Percentiles rank a stretch among this genome's conserved stretches.
Conservation (phyloP, 2,797 vertebrate species). For the Vireo griseus region DNA sequence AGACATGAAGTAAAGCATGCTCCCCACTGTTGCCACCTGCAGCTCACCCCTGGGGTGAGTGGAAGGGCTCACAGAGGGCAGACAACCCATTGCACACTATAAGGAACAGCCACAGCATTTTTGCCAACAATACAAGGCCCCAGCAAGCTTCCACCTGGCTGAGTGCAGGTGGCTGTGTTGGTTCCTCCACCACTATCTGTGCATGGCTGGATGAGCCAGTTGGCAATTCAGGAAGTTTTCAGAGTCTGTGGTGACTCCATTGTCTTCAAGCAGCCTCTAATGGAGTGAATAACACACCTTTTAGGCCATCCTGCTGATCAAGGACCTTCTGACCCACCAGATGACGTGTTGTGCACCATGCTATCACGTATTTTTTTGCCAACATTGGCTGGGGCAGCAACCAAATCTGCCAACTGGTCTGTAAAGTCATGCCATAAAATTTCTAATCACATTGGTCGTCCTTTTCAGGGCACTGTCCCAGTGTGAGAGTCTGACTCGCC, state of each 20-base stretch:
- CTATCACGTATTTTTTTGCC: background rate
- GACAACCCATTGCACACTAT: background rate
- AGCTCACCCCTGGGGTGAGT: background rate
- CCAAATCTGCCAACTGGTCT: background rate
- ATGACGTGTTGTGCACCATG: background rate
- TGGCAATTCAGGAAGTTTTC: background rate
- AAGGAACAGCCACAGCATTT: background rate
- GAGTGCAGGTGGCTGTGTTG: background rate
- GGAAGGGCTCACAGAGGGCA: background rate
- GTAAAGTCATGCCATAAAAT: background rate
- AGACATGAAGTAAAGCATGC: rapidly evolving
- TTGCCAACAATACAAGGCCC: background rate
- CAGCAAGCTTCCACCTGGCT: background rate
- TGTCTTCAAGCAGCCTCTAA: background rate
- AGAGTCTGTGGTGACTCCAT: rapidly evolving
- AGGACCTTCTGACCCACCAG: background rate
- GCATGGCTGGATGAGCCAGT: background rate
- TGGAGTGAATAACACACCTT: background rate
- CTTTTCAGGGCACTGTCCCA: background rate
- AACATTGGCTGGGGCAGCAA: rapidly evolving
- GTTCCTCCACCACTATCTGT: background rate
- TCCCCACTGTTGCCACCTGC: background rate
- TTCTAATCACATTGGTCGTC: background rate
- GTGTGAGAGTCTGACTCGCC: background rate
- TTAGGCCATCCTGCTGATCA: background rate